These are phyloP conservation scores for Thryonomys swinderianus DNA, from an alignment of 2,113 vertebrate genomes.

Conservation along the genomic window DNA sequence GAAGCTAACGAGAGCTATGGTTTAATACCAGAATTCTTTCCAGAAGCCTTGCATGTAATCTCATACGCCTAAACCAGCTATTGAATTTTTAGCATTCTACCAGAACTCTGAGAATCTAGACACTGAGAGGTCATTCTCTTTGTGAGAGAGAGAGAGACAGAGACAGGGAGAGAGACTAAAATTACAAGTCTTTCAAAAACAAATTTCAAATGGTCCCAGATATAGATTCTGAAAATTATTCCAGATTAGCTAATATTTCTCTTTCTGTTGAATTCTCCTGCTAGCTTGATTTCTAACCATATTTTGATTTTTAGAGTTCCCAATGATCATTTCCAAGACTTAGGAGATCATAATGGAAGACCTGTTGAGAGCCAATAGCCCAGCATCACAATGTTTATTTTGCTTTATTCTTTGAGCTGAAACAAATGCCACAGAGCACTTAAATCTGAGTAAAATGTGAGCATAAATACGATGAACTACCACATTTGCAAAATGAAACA, in stretches of 20 bases:
- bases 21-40: background rate
- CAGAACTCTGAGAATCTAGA: background rate
- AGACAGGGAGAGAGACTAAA: background rate
- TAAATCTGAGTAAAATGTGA: background rate
- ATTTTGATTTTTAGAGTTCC: constrained; percentile 41
- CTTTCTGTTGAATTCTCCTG: constrained; percentile 22
- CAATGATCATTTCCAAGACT: background rate
- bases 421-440: background rate
- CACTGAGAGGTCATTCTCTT: background rate
- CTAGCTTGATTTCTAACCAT: constrained; percentile 25
- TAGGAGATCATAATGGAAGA: background rate
- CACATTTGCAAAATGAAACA: background rate
- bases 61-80: constrained; percentile 40
- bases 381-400: background rate
- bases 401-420: constrained; percentile 21
- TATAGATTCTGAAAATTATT: constrained; percentile 54
- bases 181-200: constrained; percentile 67
- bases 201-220: constrained; percentile 64
- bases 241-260: constrained; percentile 32
- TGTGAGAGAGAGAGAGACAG: background rate
- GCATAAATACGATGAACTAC: background rate
- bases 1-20: constrained; percentile 30
- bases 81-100: background rate
- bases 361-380: background rate
- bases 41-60: background rate